These are phyloP conservation scores for Ylistrum balloti DNA, from an alignment of 1,140 invertebrate species.

Conservation along the genomic window DNA sequence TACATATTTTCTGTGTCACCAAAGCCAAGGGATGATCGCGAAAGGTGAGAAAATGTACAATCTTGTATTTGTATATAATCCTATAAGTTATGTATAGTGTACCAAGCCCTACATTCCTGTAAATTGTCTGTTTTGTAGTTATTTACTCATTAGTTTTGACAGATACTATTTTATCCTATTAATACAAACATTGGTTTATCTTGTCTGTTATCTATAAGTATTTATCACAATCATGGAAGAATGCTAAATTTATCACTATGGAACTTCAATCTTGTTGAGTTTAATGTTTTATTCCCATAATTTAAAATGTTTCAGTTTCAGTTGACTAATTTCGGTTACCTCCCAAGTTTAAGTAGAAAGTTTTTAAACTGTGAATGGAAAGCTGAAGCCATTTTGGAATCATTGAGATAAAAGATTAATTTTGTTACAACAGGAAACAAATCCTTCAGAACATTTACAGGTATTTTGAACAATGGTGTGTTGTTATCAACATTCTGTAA, in stretches of 20 bases:
- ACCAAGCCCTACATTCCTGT: slow-evolving; percentile 30
- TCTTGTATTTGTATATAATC: not conserved
- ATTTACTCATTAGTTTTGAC: not conserved
- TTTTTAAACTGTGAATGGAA: no score
- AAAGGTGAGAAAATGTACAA: not conserved
- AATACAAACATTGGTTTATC: not conserved
- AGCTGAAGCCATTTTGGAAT: no score
- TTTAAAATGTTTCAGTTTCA: no score
- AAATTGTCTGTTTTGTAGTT: not conserved
- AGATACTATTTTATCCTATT: not conserved
- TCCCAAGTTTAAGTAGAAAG: no score
- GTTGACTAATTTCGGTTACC: no score
- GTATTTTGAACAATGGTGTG: not conserved
- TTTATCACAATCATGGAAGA: not conserved
- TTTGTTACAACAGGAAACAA: no score
- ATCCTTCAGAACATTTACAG: no score
- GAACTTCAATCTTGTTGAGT: not conserved
- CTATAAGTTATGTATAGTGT: not conserved
- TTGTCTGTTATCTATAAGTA: not conserved
- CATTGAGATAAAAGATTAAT: no score
- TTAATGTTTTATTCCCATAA: no score
- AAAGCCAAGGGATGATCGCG: not conserved
- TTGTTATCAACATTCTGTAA: not conserved
- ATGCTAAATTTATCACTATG: not conserved
- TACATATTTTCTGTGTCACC: not conserved